Conservation (phyloP, 1,140 invertebrate genomes). For the Dendroctonus ponderosae region DNA sequence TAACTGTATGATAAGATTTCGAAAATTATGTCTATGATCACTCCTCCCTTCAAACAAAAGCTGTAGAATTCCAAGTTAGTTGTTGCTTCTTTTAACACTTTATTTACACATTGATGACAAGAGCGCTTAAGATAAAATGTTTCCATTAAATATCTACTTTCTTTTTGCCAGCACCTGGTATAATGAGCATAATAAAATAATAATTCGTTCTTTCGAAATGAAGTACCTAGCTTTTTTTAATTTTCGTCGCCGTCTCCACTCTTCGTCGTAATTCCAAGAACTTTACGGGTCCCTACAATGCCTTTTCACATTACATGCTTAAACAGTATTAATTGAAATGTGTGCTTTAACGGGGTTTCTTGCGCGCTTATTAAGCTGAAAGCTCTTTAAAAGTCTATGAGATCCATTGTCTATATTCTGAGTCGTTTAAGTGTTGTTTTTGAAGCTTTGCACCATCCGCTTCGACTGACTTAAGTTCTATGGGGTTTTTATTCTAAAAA, state of each 20-base stretch:
- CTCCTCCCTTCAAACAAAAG: too few relatives aligned
- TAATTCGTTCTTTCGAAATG: conserved; percentile 5
- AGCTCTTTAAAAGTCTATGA: not conserved
- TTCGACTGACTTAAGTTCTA: not conserved
- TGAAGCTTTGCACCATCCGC: not conserved
- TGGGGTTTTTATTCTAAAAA: too few relatives aligned
- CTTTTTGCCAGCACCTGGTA: too few relatives aligned
- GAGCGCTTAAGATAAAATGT: too few relatives aligned
- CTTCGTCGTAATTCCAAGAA: conserved; percentile 18
- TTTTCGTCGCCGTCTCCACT: not conserved
- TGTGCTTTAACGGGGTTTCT: conserved; percentile 1
- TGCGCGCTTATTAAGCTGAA: conserved; percentile 6
- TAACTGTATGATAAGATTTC: too few relatives aligned
- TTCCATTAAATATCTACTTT: too few relatives aligned
- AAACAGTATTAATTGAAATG: conserved; percentile 29
- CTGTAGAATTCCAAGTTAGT: too few relatives aligned
- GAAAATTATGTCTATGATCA: too few relatives aligned
- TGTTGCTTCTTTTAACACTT: too few relatives aligned
- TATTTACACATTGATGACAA: too few relatives aligned
- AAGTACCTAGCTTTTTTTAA: conserved; percentile 4
- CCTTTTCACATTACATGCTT: conserved; percentile 24
- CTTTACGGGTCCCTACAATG: conserved; percentile 14
- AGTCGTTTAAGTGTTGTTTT: not conserved
- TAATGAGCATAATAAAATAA: too few relatives aligned
- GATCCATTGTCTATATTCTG: not conserved